Conservation (phyloP, 2,888 invertebrate species). For the Lycophotia porphyrea region DNA sequence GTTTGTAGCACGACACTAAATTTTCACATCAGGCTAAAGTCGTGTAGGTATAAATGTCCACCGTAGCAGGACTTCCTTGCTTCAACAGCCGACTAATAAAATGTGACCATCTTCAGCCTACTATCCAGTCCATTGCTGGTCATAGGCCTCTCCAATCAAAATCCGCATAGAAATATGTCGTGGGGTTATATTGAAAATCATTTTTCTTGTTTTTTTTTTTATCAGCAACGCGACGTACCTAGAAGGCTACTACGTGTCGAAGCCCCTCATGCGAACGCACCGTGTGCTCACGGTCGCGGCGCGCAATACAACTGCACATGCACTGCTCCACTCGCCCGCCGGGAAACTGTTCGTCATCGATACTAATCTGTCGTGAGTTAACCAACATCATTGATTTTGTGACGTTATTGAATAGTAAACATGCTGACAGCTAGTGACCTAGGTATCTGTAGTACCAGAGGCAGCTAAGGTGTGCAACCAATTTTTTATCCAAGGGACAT, state of each 20-base stretch:
- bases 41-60: neutral
- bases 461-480: neutral
- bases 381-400: neutral
- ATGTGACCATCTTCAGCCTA: neutral
- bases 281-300: conserved; percentile 74
- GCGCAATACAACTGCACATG: conserved; percentile 66
- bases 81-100: neutral
- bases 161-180: neutral
- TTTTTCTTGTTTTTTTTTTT: neutral
- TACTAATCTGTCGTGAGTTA: conserved; percentile 79
- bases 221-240: conserved; percentile 69
- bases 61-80: neutral
- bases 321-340: conserved; percentile 70
- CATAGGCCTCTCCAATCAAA: neutral
- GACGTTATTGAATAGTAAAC: neutral
- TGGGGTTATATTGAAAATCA: neutral
- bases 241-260: conserved; percentile 85
- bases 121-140: neutral
- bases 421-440: neutral
- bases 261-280: conserved; percentile 80
- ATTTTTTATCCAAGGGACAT: neutral
- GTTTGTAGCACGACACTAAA: neutral
- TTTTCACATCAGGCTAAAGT: neutral
- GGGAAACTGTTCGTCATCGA: conserved; percentile 78
- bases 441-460: too few species aligned